These are phyloP conservation scores for Coregonus ussuriensis DNA, from an alignment of 2,797 vertebrate species.

Conservation along the genomic window DNA sequence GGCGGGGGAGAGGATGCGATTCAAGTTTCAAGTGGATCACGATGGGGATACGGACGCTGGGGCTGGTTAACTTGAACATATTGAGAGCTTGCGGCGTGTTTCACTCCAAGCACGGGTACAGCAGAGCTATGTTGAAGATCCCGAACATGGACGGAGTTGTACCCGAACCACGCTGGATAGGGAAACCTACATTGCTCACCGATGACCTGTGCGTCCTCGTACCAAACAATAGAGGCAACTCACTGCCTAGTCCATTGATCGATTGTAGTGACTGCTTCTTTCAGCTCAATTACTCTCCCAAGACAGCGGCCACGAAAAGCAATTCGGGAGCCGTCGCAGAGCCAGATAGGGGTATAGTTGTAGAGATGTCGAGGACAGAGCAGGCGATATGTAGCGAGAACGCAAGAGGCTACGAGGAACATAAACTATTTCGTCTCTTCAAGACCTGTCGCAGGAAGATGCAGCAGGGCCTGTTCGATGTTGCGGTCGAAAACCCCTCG, in stretches of 20 bases:
- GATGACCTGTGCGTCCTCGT: neutral
- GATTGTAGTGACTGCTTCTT: neutral
- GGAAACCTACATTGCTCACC: neutral
- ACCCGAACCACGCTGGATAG: neutral
- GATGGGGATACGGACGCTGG: neutral
- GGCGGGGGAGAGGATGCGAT: neutral
- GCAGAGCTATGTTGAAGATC: neutral
- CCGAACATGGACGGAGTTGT: neutral
- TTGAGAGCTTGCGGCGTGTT: neutral
- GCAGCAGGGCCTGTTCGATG: neutral
- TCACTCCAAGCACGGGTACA: neutral
- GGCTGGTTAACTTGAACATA: neutral
- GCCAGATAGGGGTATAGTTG: neutral
- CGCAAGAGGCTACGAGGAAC: no score
- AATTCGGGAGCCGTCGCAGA: neutral
- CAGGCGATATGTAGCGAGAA: neutral
- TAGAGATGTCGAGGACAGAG: neutral
- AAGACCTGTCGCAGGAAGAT: neutral
- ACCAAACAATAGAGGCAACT: neutral
- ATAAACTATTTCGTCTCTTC: neutral
- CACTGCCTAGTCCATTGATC: neutral
- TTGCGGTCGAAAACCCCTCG: neutral
- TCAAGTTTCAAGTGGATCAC: neutral
- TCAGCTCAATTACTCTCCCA: slow-evolving; percentile 1
- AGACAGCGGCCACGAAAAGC: no score